Percentiles rank a stretch among this genome's conserved stretches.
Evolutionary conservation across 2,888 invertebrate genomes (phyloP).

Genomic region (Cantharis nigra): DNA sequence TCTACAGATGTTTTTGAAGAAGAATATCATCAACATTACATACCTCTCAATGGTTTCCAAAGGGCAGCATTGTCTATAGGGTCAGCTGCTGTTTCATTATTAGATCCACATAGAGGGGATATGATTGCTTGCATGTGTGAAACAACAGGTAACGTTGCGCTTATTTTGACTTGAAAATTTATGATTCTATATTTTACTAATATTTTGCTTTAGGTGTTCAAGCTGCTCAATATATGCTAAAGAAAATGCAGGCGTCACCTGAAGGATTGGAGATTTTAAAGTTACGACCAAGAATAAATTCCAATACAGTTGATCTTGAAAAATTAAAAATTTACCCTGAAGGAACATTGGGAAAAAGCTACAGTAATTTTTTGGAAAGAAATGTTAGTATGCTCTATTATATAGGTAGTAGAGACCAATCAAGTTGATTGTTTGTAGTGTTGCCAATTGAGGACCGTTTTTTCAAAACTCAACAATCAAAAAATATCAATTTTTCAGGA

Average conservation of each 20-base stretch:
- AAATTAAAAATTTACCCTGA: conserved; percentile 73
- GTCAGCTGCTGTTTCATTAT: conserved; percentile 80
- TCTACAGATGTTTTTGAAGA: conserved; percentile 57
- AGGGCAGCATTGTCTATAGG: conserved; percentile 79
- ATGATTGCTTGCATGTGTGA: conserved; percentile 96
- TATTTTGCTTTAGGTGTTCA: conserved; percentile 50
- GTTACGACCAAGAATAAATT: conserved; percentile 86
- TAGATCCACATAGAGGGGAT: conserved; percentile 83
- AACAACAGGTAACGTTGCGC: conserved; percentile 69
- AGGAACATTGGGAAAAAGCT: conserved; percentile 84
- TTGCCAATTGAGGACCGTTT: too few species aligned
- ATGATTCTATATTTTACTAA: not conserved
- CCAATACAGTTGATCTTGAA: conserved; percentile 76
- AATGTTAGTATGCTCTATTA: conserved; percentile 61
- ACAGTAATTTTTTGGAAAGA: conserved; percentile 79
- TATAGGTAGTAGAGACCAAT: too few species aligned
- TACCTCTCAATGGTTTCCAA: conserved; percentile 73
- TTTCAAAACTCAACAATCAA: too few species aligned
- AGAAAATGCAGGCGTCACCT: conserved; percentile 73
- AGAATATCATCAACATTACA: conserved; percentile 67
- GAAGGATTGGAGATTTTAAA: conserved; percentile 79
- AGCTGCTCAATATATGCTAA: conserved; percentile 73
- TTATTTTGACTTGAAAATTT: not conserved
- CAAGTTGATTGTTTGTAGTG: too few species aligned
- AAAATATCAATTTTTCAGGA: too few species aligned